Percentiles rank a stretch among this genome's conserved stretches.
phyloP scores from a whole-genome alignment of 2,797 vertebrate genomes.

The Microctenopoma stevenorrisi region DNA sequence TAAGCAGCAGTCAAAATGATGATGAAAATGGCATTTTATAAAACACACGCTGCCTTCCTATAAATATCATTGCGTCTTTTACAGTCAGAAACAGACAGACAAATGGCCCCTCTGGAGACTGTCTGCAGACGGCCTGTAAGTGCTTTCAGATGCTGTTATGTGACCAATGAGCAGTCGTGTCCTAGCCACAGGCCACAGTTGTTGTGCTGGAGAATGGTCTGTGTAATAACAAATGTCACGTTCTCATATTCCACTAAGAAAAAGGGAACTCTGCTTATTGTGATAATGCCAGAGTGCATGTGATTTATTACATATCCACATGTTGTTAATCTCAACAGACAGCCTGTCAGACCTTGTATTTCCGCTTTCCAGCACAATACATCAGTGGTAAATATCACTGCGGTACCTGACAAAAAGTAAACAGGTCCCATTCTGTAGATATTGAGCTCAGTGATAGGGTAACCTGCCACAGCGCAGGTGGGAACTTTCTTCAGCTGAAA shows the following conservation, averaged over 20 bases:
- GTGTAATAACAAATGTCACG: slow-evolving; percentile 22
- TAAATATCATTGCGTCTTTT: slow-evolving; percentile 19
- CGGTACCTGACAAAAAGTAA: slow-evolving; percentile 6
- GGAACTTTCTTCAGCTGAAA: too few species aligned
- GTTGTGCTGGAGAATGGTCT: background rate
- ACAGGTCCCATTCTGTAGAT: background rate
- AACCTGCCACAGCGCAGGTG: too few species aligned
- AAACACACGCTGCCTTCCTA: background rate
- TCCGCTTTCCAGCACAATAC: slow-evolving; percentile 36
- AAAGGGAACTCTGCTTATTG: slow-evolving; percentile 20
- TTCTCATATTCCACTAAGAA: background rate
- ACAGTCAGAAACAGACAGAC: slow-evolving; percentile 1
- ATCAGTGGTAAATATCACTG: slow-evolving; percentile 21
- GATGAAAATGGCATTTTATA: background rate
- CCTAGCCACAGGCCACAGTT: slow-evolving; percentile 25
- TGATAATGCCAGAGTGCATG: slow-evolving; percentile 23
- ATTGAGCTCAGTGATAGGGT: too few species aligned
- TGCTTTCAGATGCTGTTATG: slow-evolving; percentile 8
- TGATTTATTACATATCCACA: slow-evolving; percentile 22
- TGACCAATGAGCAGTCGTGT: background rate
- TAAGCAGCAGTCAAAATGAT: too few species aligned
- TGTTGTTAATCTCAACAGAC: slow-evolving; percentile 28
- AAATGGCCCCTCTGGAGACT: slow-evolving; percentile 6
- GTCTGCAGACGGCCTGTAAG: background rate
- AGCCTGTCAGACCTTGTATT: slow-evolving; percentile 17